These are phyloP conservation scores for Aphis craccivora DNA, from an alignment of 1,140 invertebrate genomes.

Conservation along the genomic window DNA sequence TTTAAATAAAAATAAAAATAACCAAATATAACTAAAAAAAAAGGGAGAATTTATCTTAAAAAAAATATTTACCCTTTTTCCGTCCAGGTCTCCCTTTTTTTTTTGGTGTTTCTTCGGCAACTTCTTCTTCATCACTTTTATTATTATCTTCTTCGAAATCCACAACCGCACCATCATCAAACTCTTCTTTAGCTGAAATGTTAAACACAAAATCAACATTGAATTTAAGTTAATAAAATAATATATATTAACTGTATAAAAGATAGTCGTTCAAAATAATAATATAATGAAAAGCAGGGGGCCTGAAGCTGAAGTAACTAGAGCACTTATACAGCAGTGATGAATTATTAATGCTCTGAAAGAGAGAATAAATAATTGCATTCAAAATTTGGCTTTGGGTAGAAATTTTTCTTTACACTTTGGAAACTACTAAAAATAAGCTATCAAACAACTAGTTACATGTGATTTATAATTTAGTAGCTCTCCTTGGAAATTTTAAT, in stretches of 20 bases:
- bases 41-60: neutral
- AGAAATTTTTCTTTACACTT: neutral
- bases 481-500: neutral
- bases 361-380: neutral
- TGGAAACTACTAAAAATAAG: neutral
- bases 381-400: too few species aligned
- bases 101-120: neutral
- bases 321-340: neutral
- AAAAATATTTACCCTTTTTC: constrained; percentile 35
- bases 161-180: neutral
- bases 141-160: neutral
- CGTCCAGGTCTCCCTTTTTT: constrained; percentile 29
- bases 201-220: neutral
- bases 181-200: neutral
- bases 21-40: neutral
- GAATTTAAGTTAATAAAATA: neutral
- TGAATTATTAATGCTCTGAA: neutral
- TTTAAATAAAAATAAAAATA: neutral
- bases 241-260: neutral
- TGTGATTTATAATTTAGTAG: neutral
- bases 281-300: neutral
- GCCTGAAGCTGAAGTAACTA: neutral
- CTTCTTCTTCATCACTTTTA: constrained; percentile 41
- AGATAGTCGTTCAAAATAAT: neutral
- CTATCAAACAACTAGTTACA: neutral